Percentiles rank a stretch among this genome's conserved stretches.
Evolutionary conservation across 2,888 invertebrate genomes (phyloP).

Genomic region (Sisyra nigra): DNA sequence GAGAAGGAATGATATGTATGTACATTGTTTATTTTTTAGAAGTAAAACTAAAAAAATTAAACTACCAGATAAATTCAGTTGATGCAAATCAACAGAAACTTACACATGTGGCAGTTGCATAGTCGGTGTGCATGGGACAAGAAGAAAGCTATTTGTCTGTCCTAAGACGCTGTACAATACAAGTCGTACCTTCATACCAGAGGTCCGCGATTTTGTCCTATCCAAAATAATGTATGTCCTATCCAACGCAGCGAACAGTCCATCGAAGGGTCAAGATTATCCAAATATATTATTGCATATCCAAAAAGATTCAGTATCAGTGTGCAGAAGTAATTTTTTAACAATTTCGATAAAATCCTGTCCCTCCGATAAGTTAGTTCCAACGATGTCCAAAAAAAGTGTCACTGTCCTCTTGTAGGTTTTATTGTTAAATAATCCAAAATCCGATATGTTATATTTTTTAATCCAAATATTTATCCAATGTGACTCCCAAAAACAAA

Average conservation of each 20-base stretch:
- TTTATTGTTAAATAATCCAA: slow-evolving; percentile 3
- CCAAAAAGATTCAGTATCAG: not conserved
- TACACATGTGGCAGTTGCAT: no score
- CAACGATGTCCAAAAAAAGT: slow-evolving; percentile 8
- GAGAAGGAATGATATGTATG: no score
- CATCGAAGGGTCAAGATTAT: slow-evolving; percentile 10
- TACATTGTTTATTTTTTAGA: no score
- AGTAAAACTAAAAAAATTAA: no score
- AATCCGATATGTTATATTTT: slow-evolving; percentile 5
- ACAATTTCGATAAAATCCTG: slow-evolving; percentile 7
- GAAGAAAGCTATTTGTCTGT: no score
- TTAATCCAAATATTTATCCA: slow-evolving; percentile 7
- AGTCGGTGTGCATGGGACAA: no score
- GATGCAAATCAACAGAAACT: no score
- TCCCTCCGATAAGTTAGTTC: slow-evolving; percentile 9
- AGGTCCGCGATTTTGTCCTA: slow-evolving; percentile 2
- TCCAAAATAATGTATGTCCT: slow-evolving; percentile 6
- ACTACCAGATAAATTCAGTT: no score
- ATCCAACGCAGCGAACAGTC: slow-evolving; percentile 8
- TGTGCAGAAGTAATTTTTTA: slow-evolving; percentile 4
- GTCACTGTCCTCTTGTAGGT: slow-evolving; percentile 2
- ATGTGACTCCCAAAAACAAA: slow-evolving; percentile 6
- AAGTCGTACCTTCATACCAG: slow-evolving; percentile 3
- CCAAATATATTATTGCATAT: not conserved
- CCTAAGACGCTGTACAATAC: no score